These are phyloP conservation scores for Pseudomyrmex cubaensis DNA, from an alignment of 1,140 invertebrate genomes.

Conservation along the genomic window DNA sequence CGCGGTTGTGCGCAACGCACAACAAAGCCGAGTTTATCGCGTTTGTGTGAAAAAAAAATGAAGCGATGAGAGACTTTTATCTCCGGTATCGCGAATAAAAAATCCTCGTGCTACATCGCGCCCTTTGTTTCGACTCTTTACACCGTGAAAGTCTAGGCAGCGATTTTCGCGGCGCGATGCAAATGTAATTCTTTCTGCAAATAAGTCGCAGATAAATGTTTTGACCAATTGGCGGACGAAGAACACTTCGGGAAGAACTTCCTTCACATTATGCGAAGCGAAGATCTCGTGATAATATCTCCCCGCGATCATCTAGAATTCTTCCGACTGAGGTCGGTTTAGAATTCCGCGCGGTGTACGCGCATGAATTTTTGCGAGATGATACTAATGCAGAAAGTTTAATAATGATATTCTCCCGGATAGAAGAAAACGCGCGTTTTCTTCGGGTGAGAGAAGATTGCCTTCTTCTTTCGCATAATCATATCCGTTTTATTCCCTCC, in stretches of 20 bases:
- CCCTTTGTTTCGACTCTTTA: too few species aligned
- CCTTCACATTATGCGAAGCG: background rate
- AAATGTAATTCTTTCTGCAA: too few species aligned
- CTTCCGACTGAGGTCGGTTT: background rate
- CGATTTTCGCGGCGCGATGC: too few species aligned
- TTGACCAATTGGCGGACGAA: too few species aligned
- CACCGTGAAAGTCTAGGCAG: too few species aligned
- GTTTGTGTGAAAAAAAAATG: background rate
- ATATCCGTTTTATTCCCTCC: background rate
- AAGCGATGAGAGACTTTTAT: too few species aligned
- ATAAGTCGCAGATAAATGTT: too few species aligned
- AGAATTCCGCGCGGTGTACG: background rate
- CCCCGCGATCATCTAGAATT: background rate
- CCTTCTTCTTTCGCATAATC: background rate
- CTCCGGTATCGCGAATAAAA: too few species aligned
- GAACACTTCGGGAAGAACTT: background rate
- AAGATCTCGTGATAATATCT: background rate
- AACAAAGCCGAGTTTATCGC: constrained; percentile 13
- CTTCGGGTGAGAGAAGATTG: background rate
- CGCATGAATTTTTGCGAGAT: background rate
- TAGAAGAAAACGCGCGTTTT: background rate
- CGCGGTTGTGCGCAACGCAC: too few species aligned
- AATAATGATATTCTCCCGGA: background rate
- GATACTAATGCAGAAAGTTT: background rate
- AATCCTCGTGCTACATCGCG: too few species aligned